phyloP scores from a whole-genome alignment of 2,797 vertebrate species.

The Darevskia nairensis region DNA sequence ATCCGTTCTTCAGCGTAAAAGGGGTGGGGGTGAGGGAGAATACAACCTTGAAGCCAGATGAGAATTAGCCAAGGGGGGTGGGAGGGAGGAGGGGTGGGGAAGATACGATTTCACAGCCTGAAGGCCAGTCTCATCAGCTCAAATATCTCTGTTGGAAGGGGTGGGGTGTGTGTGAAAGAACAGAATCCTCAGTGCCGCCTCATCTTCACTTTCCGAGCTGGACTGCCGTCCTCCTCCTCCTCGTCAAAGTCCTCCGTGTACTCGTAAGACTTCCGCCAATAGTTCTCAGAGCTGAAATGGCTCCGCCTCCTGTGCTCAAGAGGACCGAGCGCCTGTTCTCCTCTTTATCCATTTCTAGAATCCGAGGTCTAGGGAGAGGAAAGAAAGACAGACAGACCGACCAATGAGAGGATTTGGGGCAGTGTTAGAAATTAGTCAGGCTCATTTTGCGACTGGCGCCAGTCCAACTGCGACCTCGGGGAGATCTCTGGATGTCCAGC shows the following conservation, averaged over 20 bases:
- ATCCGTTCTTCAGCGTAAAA: conserved; percentile 76
- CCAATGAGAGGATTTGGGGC: neutral
- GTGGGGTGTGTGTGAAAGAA: neutral
- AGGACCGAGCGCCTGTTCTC: conserved; percentile 92
- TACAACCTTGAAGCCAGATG: conserved; percentile 70
- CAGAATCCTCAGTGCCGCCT: conserved; percentile 88
- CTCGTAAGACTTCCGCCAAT: conserved; percentile 90
- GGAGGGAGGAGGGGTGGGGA: conserved; percentile 17
- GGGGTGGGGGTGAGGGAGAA: conserved; percentile 27
- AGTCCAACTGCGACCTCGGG: too few relatives aligned
- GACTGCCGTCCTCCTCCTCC: conserved; percentile 81
- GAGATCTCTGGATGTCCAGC: too few relatives aligned
- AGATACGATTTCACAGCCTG: conserved; percentile 69
- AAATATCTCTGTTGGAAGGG: conserved; percentile 36
- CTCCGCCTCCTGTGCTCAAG: conserved; percentile 84
- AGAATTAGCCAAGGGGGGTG: conserved; percentile 60
- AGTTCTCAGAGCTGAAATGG: conserved; percentile 89
- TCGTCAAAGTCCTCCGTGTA: conserved; percentile 80
- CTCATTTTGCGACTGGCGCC: too few relatives aligned
- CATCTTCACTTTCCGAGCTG: conserved; percentile 94
- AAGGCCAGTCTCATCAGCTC: conserved; percentile 66
- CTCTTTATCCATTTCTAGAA: conserved; percentile 99
- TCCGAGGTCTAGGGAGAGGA: conserved; percentile 84
- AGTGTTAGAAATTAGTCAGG: too few relatives aligned
- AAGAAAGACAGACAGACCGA: neutral